Percentiles rank a stretch among this genome's conserved stretches.
Conservation (phyloP, 2,113 vertebrate species). For the Aspiorhynchus laticeps region DNA sequence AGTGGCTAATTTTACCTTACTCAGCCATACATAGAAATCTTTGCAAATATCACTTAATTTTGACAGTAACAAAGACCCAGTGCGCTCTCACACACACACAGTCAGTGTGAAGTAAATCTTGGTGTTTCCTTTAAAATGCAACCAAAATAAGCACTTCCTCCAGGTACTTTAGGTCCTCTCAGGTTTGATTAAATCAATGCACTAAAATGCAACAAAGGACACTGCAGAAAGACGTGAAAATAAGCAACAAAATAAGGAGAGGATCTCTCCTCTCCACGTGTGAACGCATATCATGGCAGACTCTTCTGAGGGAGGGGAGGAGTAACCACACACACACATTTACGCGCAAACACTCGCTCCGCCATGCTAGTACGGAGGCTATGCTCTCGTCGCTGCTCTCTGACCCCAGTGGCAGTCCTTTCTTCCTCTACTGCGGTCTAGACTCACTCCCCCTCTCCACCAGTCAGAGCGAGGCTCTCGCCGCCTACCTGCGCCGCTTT, state of each 20-base stretch:
- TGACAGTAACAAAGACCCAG: background rate
- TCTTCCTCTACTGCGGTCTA: conserved; percentile 82
- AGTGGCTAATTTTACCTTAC: background rate
- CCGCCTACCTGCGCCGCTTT: conserved; percentile 65
- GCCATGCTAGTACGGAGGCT: conserved; percentile 68
- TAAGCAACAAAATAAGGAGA: background rate
- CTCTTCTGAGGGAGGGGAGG: conserved; percentile 43
- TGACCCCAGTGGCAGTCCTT: conserved; percentile 92
- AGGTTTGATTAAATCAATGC: background rate
- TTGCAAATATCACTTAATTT: background rate
- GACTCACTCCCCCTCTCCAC: conserved; percentile 65
- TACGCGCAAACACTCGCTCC: conserved; percentile 31
- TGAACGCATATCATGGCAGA: conserved; percentile 38
- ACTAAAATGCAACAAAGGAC: background rate
- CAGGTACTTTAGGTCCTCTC: background rate
- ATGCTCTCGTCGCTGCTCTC: conserved; percentile 85
- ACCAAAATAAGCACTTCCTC: background rate
- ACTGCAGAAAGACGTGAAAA: conserved; percentile 4
- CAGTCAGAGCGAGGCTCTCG: conserved; percentile 17
- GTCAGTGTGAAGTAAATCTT: background rate
- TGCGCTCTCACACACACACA: background rate
- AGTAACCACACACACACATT: conserved; percentile 40
- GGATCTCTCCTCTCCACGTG: conserved; percentile 25
- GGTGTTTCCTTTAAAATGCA: background rate
- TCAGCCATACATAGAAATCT: background rate